Base-by-base conservation (phyloP, 2,888 invertebrate species). In the Trileptium ribeirensis region DNA sequence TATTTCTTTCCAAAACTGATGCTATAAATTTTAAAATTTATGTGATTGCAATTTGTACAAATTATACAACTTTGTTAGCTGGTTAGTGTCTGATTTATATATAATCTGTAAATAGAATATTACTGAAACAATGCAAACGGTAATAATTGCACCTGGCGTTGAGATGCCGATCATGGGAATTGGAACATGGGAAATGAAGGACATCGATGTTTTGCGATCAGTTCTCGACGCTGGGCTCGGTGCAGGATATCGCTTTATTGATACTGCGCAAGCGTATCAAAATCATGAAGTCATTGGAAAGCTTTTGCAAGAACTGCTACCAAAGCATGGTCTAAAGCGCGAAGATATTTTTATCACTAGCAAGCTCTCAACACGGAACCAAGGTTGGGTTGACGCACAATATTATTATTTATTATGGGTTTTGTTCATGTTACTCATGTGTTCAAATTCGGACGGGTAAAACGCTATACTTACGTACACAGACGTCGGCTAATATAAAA, bases 311-410 rank as follows among this genome's bases (percentile, higher is more conserved):
- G 89, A 89, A 81, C 89, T 93, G 33, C 89, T 94, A 67, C 93
- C 93, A 0, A 93, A 93, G 86, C 91, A 93, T 87, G 91, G 91
- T 40, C 89, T 94, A 24, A 90, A 90, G 33, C 90, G 94, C 81
- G 90, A 92, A 84, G 94, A 95, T 87, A 91, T 95, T 81, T 94
- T 94, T 87, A 91, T 95, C 33, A 94, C 94, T 1, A 93, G 93
- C 37, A 95, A 94, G 90, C 89, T 94, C 83, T 91, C 94, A 83
- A 92, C 92, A 0, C 89, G 88, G 84, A 91, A 92, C 85, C 92
- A 92, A 84, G 51, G 51, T 51, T 8, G 24, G 51, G 51, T 24
- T 51, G 24, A n/a, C n/a, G n/a, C n/a, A n/a, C n/a, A n/a, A n/a
- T n/a, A n/a, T n/a, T n/a, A n/a, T n/a, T n/a, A n/a, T n/a, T n/a